Percentiles rank a stretch among this genome's conserved stretches.
Conservation (phyloP, 2,888 invertebrate genomes). For the Agriotes lineatus region DNA sequence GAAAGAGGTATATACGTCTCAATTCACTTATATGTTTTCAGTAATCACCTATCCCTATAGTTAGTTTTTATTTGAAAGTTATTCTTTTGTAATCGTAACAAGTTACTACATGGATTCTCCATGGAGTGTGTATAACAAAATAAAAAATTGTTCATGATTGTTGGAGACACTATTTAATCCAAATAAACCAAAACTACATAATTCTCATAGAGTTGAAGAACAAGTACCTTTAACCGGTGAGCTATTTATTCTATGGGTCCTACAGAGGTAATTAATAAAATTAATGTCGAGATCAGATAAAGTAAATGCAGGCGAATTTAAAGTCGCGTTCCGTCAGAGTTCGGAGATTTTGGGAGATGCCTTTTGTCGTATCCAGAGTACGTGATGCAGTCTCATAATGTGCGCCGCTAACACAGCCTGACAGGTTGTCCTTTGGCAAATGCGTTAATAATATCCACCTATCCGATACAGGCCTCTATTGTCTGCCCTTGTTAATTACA, state of each 20-base stretch:
- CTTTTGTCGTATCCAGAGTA: background rate
- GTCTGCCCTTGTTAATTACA: constrained; percentile 17
- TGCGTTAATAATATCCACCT: constrained; percentile 14
- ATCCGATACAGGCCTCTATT: constrained; percentile 3
- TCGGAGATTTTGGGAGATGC: background rate
- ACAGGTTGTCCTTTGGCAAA: constrained; percentile 7
- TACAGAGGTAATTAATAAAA: background rate
- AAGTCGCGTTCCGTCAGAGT: background rate
- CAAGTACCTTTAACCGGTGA: no score
- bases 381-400: constrained; percentile 4
- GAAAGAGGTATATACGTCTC: no score
- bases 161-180: no score
- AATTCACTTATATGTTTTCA: no score
- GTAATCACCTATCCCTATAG: no score
- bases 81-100: no score
- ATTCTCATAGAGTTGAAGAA: no score
- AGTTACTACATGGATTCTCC: no score
- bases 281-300: background rate
- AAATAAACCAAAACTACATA: no score
- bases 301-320: background rate
- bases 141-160: no score
- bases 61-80: no score
- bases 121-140: no score
- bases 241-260: background rate
- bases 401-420: background rate